Base-by-base conservation (phyloP, 2,113 vertebrate genomes). In the Scytalopus superciliaris region DNA sequence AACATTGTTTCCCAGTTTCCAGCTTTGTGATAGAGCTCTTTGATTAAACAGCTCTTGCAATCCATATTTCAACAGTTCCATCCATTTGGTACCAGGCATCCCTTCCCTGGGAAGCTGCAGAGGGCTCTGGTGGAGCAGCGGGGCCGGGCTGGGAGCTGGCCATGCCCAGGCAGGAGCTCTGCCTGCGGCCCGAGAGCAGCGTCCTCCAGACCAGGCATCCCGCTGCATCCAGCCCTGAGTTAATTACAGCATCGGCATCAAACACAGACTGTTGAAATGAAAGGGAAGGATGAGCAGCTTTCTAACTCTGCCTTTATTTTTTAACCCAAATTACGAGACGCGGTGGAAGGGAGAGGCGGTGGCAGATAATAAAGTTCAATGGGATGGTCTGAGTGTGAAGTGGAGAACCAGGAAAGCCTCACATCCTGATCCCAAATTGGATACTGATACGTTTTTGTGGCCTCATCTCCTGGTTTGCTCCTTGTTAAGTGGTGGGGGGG, bases 1-100 rank as follows among this genome's bases (percentile, higher is more conserved):
- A 12, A 2, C 0, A 0, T 2, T 19, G 22, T 25, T 55, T 74
- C 45, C 49, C 35, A 2, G 0, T 63, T 63, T 40, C 76, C 77
- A 81, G 60, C 70, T 44, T 27, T 24, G 0, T 3, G 52, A 42
- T 15, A 49, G 82, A 55, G 7, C 22, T 3, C n/a, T 47, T 5
- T 3, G 52, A n/a, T 15, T 13, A 24, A 27, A 25, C 24, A 24
- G 24, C 37, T 6, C 74, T 24, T 4, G 1, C 57, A 53, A 4
- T 16, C 14, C 1, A 0, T 18, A 19, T 39, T 62, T 30, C 31
- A 55, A 44, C 0, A 0, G 15, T 39, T 64, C 27, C 63, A 33
- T 8, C 30, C 63, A 49, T 9, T 13, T 1, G 3, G 52, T 7
- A 18, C 10, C 14, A 49, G 37, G 55, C 27, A 27, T 6, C 24